Conservation (phyloP, 2,797 vertebrate species). For the Harpagifer antarcticus region DNA sequence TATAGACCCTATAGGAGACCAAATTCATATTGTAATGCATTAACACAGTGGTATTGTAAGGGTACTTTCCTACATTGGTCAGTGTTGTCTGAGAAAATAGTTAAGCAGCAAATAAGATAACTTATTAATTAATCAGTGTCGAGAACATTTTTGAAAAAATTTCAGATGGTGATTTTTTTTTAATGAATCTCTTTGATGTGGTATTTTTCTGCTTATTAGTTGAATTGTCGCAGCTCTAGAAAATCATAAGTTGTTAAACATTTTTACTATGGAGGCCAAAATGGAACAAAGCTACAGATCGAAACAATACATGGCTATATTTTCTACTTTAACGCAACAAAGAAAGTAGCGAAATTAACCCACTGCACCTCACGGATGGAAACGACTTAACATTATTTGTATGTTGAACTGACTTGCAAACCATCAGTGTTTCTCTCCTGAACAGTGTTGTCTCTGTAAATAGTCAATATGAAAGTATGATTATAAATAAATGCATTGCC, state of each 20-base stretch:
- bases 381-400: constrained; percentile 21
- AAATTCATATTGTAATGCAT: not conserved
- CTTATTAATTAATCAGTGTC: too few relatives aligned
- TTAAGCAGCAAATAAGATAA: too few relatives aligned
- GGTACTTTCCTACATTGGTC: not conserved
- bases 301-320: not conserved
- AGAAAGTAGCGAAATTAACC: not conserved
- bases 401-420: constrained; percentile 38
- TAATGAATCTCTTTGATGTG: too few relatives aligned
- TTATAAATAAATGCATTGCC: constrained; percentile 77
- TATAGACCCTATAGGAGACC: not conserved
- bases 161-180: too few relatives aligned
- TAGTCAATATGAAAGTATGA: constrained; percentile 75
- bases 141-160: too few relatives aligned
- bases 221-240: too few relatives aligned
- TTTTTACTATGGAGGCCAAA: not conserved
- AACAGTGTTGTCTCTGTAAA: constrained; percentile 77
- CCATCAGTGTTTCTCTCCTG: constrained; percentile 53
- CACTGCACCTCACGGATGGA: constrained; percentile 14
- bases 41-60: not conserved
- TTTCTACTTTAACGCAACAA: not conserved
- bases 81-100: not conserved
- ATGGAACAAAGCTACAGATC: constrained; percentile 3
- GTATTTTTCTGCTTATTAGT: too few relatives aligned
- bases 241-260: not conserved